These are phyloP conservation scores for Sebastes dallii DNA, from an alignment of 2,797 vertebrate genomes.

Conservation along the genomic window DNA sequence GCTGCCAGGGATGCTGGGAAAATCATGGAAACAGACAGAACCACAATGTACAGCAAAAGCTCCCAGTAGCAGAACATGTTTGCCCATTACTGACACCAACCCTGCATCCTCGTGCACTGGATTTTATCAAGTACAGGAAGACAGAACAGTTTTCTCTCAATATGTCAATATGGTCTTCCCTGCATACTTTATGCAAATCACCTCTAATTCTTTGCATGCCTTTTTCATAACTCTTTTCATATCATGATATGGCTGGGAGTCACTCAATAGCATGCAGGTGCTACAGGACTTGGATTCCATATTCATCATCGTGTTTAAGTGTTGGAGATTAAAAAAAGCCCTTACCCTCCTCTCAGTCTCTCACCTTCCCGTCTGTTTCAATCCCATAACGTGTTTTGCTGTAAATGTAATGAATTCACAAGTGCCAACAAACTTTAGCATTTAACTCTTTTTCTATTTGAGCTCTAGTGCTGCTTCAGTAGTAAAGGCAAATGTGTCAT, in stretches of 20 bases:
- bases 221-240: neutral
- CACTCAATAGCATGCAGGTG: neutral
- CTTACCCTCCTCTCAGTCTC: neutral
- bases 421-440: neutral
- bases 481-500: neutral
- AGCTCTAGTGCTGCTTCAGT: neutral
- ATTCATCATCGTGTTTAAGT: neutral
- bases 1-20: constrained; percentile 25
- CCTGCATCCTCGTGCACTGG: neutral
- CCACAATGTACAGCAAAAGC: constrained; percentile 17
- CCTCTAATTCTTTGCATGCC: neutral
- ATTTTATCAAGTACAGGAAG: neutral
- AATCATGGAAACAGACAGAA: constrained; percentile 32
- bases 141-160: neutral
- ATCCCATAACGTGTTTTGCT: neutral
- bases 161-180: neutral
- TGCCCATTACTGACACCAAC: neutral
- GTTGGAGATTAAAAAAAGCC: neutral
- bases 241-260: neutral
- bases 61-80: constrained; percentile 2
- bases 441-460: neutral
- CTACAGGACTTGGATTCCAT: neutral
- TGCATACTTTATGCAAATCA: neutral
- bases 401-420: neutral
- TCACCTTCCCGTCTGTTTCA: neutral